Percentiles rank a stretch among this genome's conserved stretches.
Conservation (phyloP, 1,140 invertebrate species). For the Bombyx mori region DNA sequence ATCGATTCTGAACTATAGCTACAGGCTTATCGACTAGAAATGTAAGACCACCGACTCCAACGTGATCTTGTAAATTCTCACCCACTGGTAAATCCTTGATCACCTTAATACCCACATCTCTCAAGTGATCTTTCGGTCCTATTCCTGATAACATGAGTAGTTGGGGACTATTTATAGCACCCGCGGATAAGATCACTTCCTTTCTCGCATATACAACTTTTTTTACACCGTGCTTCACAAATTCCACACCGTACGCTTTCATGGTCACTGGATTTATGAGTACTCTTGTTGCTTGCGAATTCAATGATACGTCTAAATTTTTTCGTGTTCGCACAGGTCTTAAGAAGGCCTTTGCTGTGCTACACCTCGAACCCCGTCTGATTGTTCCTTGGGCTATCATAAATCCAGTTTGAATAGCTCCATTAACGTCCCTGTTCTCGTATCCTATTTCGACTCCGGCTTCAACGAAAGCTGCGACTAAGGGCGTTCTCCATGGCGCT, state of each 20-base stretch:
- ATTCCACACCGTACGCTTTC: conserved; percentile 83
- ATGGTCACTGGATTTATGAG: conserved; percentile 81
- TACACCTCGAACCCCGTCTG: conserved; percentile 86
- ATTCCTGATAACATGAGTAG: conserved; percentile 91
- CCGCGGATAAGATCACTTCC: conserved; percentile 86
- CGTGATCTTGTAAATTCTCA: conserved; percentile 86
- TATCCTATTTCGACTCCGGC: conserved; percentile 91
- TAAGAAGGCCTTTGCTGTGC: conserved; percentile 91
- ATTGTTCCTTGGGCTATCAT: conserved; percentile 94
- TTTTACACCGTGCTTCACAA: conserved; percentile 77
- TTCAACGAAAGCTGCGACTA: conserved; percentile 87
- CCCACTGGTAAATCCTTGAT: conserved; percentile 83
- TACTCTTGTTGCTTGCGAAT: conserved; percentile 81
- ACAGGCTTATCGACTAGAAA: conserved; percentile 85
- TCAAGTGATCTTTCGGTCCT: conserved; percentile 83
- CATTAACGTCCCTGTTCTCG: conserved; percentile 89
- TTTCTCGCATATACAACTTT: conserved; percentile 78
- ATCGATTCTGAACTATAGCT: conserved; percentile 79
- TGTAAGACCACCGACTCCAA: conserved; percentile 85
- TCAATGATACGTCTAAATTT: conserved; percentile 86
- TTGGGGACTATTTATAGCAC: conserved; percentile 85
- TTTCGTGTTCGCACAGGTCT: conserved; percentile 80
- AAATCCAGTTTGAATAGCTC: conserved; percentile 85
- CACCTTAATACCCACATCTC: conserved; percentile 78
- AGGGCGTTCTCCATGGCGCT: conserved; percentile 85